phyloP scores from a whole-genome alignment of 1,140 invertebrate genomes.

The Ridgeia piscesae region DNA sequence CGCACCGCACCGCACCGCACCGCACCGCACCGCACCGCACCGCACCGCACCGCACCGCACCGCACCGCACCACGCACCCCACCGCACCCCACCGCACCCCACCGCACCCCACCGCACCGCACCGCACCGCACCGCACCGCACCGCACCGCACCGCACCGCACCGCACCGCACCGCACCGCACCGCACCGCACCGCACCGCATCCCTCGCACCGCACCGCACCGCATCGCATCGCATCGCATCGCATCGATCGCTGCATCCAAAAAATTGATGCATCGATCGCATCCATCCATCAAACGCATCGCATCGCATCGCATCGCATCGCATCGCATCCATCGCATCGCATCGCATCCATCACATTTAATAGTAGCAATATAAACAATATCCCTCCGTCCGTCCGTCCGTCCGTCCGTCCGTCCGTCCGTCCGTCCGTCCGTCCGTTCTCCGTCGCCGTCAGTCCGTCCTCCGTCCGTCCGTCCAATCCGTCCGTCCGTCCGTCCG shows the following conservation, averaged over 20 bases:
- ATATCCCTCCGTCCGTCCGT: too few relatives aligned
- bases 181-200: slow-evolving; percentile 23
- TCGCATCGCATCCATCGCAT: too few relatives aligned
- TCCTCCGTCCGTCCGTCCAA: too few relatives aligned
- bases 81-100: slow-evolving; percentile 21
- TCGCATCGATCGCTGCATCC: slow-evolving; percentile 20
- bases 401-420: too few relatives aligned
- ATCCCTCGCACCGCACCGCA: too few relatives aligned
- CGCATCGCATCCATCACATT: too few relatives aligned
- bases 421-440: too few relatives aligned
- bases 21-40: slow-evolving; percentile 25
- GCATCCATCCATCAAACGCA: slow-evolving; percentile 21
- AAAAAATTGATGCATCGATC: slow-evolving; percentile 12
- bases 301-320: slow-evolving; percentile 24
- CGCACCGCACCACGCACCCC: slow-evolving; percentile 21
- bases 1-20: slow-evolving; percentile 25
- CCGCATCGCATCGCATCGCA: slow-evolving; percentile 20
- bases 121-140: slow-evolving; percentile 22
- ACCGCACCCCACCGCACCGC: slow-evolving; percentile 22
- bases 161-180: slow-evolving; percentile 22
- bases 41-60: slow-evolving; percentile 23
- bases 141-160: slow-evolving; percentile 22
- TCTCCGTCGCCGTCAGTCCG: too few relatives aligned
- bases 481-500: too few relatives aligned
- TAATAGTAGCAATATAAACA: too few relatives aligned